Base-by-base conservation (phyloP, 2,888 invertebrate species). In the Phlogophora meticulosa region DNA sequence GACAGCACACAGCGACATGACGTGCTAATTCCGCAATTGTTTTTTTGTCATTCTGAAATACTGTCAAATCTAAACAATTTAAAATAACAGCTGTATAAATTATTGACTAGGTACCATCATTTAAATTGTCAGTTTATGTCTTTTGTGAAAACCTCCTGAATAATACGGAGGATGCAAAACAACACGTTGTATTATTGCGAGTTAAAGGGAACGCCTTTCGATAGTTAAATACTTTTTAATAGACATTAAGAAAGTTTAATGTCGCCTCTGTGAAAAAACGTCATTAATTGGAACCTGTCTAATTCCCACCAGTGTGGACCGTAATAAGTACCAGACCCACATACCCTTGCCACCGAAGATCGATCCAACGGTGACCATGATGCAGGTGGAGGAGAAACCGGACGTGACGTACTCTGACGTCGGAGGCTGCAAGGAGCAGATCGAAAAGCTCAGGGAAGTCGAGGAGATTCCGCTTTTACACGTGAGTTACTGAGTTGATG, bases 361-460 rank as follows among this genome's bases (percentile, higher is more conserved):
- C 85, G 99, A 99, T 93, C 99, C 99, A 0, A 99, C 99, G 0
- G 99, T 99, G 0, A 99, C 99, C 1, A 99, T 99, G 99, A 99
- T 99, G 99, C 99, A 99, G 95, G 99, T 99, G 0, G 99, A 99
- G 93, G 99, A 99, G 92, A 99, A 99, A 87, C 99, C 99, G 0
- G 99, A 99, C 93, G 99, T 99, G 0, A 99, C 99, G 0, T 99
- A 99, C 94, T 99, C 99, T 85, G 99, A 99, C 94, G 99, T 99
- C 0, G 99, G 99, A 75, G 99, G 99, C 0, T 99, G 99, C 91
- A 99, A 99, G 93, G 99, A 99, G 90, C 99, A 99, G 94, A 99
- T 99, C 78, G 99, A 99, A 86, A 99, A 99, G 92, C 96, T 99
- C 11, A 96, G 99, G 78, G 99, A 99, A 96, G 99, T 99, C 13